Evolutionary conservation across 2,888 invertebrate species (phyloP).

Genomic region (Chymomyza amoena): DNA sequence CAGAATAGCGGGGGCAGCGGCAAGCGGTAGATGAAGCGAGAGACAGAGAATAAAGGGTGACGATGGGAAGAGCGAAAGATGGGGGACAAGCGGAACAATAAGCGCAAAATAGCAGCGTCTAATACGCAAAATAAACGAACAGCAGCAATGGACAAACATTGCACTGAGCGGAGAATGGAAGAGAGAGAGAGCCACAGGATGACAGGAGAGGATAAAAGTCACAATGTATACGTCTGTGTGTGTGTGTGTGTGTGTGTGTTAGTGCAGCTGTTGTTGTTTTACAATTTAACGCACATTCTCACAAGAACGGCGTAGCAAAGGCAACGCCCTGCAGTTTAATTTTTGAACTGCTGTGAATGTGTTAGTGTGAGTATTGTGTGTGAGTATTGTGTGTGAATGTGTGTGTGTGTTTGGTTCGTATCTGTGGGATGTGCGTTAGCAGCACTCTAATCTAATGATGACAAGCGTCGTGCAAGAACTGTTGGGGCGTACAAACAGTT

Average conservation of each 20-base stretch:
- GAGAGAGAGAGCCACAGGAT: slow-evolving; percentile 55
- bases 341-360: slow-evolving; percentile 15
- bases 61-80: not conserved
- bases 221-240: not conserved
- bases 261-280: slow-evolving; percentile 57
- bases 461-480: slow-evolving; percentile 51
- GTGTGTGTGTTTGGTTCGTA: slow-evolving; percentile 17
- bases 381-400: slow-evolving; percentile 23
- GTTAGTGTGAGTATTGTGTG: slow-evolving; percentile 20
- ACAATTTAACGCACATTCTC: slow-evolving; percentile 72
- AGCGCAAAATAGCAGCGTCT: slow-evolving; percentile 71
- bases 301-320: slow-evolving; percentile 34
- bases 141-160: not conserved
- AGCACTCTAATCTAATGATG: slow-evolving; percentile 69
- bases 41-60: not conserved
- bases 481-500: not conserved
- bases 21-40: not conserved
- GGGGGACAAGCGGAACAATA: slow-evolving; percentile 50
- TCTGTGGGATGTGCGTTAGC: slow-evolving; percentile 13
- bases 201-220: slow-evolving; percentile 43
- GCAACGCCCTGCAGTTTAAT: slow-evolving; percentile 59
- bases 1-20: slow-evolving; percentile 22
- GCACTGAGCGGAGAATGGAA: not conserved
- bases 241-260: not conserved
- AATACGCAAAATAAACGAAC: slow-evolving; percentile 71